These are phyloP conservation scores for Acridotheres tristis DNA, from an alignment of 2,797 vertebrate genomes.

Conservation along the genomic window DNA sequence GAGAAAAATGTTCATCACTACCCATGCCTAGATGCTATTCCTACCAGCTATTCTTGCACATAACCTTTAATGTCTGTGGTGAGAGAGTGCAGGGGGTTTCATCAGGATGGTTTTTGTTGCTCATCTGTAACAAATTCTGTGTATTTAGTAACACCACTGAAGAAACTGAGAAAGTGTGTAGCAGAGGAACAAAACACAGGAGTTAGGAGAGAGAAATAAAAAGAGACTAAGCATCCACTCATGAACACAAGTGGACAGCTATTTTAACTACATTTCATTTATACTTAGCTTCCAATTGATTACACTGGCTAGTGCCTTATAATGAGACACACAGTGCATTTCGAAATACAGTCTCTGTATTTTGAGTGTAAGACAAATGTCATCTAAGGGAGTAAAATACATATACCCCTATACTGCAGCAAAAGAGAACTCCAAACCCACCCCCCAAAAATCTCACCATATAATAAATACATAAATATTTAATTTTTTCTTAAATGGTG, in stretches of 20 bases:
- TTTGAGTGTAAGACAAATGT: background rate
- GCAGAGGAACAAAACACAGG: background rate
- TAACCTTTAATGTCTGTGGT: background rate
- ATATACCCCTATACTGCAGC: background rate
- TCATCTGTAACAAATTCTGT: background rate
- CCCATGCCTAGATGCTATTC: background rate
- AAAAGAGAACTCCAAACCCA: background rate
- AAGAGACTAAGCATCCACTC: background rate
- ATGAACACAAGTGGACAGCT: background rate
- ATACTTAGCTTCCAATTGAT: background rate
- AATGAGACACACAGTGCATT: background rate
- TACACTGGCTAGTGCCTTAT: background rate
- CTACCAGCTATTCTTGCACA: no score
- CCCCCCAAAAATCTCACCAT: fast-evolving
- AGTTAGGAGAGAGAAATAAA: background rate
- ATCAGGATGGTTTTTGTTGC: background rate
- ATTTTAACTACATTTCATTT: background rate
- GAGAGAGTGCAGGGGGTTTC: background rate
- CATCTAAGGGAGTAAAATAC: background rate
- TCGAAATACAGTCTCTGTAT: background rate
- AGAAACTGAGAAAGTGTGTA: background rate
- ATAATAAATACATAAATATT: background rate
- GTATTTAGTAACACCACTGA: background rate
- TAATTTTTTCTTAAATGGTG: background rate
- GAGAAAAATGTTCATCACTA: background rate